A percentile compares a stretch with the other conserved stretches of the same genome.
These are phyloP conservation scores for Trisateles emortualis DNA, from an alignment of 2,888 invertebrate species.

Conservation along the genomic window DNA sequence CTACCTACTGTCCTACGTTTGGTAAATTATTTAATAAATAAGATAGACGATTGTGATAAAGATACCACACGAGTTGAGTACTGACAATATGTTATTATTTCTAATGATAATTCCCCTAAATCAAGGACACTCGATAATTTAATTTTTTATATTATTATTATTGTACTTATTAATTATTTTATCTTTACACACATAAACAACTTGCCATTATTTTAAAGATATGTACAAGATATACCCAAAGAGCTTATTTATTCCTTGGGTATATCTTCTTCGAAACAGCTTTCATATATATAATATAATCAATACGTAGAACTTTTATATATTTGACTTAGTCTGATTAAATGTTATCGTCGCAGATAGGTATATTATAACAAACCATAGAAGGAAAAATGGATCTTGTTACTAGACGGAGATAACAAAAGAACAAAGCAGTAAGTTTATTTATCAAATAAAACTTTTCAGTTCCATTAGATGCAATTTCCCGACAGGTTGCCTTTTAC, in stretches of 20 bases:
- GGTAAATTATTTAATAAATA: neutral
- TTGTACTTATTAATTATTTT: neutral
- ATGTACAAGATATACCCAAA: too few relatives aligned
- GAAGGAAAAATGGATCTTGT: neutral
- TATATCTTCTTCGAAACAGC: too few relatives aligned
- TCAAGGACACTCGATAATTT: neutral
- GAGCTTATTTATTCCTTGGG: too few relatives aligned
- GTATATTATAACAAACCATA: neutral
- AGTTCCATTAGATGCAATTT: neutral
- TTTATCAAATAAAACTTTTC: neutral
- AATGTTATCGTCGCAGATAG: neutral
- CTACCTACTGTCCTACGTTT: neutral
- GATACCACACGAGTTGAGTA: neutral
- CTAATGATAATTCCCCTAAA: neutral
- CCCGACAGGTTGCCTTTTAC: neutral
- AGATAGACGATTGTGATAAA: slow-evolving; percentile 1
- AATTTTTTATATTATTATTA: neutral
- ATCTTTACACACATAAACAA: too few relatives aligned
- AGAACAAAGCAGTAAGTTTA: neutral
- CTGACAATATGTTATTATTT: neutral
- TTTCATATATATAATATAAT: too few relatives aligned
- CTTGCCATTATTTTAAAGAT: neutral
- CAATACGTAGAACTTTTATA: neutral
- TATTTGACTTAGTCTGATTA: neutral
- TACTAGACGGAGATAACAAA: neutral